Conservation (phyloP, 2,113 vertebrate species). For the Melanerpes formicivorus region DNA sequence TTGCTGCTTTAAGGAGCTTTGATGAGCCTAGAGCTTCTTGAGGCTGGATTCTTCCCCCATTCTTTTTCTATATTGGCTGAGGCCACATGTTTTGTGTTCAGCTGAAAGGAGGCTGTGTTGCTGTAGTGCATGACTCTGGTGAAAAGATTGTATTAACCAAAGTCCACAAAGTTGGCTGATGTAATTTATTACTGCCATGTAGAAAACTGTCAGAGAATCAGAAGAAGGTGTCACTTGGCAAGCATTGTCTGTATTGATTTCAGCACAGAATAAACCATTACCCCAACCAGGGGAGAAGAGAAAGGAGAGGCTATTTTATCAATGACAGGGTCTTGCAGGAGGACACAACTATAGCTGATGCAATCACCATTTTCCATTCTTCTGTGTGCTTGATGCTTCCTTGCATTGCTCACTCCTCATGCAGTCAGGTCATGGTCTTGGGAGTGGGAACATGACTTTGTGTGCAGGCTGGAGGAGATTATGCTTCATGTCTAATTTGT, state of each 20-base stretch:
- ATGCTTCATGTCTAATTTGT: fast-evolving
- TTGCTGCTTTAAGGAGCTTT: background rate
- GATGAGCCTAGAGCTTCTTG: fast-evolving
- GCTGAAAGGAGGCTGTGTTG: background rate
- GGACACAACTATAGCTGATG: background rate
- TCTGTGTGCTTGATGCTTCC: background rate
- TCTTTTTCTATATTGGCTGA: background rate
- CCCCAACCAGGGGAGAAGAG: background rate
- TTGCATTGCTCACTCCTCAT: fast-evolving
- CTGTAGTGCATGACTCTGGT: background rate
- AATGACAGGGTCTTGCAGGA: background rate
- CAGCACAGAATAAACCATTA: background rate
- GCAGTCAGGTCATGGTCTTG: background rate
- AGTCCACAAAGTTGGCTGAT: background rate
- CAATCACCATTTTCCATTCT: background rate
- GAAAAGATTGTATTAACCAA: background rate
- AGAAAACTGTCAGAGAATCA: background rate
- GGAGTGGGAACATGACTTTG: fast-evolving
- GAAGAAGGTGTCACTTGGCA: background rate
- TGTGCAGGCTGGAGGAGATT: fast-evolving
- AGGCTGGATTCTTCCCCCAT: background rate
- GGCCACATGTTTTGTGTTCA: background rate
- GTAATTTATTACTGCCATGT: background rate
- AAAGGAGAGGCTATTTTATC: background rate
- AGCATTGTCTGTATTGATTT: background rate